Conservation (phyloP, 2,797 vertebrate genomes). For the Anableps anableps region DNA sequence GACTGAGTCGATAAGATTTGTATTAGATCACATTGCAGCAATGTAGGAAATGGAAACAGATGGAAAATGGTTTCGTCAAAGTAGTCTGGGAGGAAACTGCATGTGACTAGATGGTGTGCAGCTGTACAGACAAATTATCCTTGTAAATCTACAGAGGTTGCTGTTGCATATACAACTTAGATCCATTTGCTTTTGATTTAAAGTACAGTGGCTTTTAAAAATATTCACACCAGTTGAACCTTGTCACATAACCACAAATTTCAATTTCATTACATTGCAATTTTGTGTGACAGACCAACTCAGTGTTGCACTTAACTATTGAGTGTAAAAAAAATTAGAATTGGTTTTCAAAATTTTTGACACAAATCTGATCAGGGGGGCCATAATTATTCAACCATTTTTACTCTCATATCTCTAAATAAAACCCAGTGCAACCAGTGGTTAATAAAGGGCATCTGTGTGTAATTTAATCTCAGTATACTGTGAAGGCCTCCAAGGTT, state of each 20-base stretch:
- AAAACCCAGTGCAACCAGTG: too few species aligned
- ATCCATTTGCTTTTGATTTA: constrained; percentile 4
- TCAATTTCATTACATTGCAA: background rate
- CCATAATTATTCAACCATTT: too few species aligned
- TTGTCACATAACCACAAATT: background rate
- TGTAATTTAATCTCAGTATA: too few species aligned
- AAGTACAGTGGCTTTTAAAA: constrained; percentile 8
- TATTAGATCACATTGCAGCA: background rate
- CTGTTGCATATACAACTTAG: background rate
- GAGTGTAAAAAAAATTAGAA: background rate
- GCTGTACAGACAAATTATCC: constrained; percentile 15
- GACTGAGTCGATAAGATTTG: background rate
- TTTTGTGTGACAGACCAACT: background rate
- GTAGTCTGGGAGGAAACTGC: background rate
- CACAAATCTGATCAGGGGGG: too few species aligned
- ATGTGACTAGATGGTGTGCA: background rate
- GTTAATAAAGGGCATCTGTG: too few species aligned
- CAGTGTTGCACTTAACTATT: background rate
- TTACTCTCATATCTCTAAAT: too few species aligned
- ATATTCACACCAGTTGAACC: background rate
- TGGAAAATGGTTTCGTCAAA: background rate
- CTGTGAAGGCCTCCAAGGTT: too few species aligned
- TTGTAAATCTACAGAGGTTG: constrained; percentile 20
- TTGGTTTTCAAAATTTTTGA: too few species aligned
- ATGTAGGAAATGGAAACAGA: background rate